Percentiles rank a stretch among this genome's conserved stretches.
These are phyloP conservation scores for Lasiommata megera DNA, from an alignment of 2,888 invertebrate species.

Conservation along the genomic window DNA sequence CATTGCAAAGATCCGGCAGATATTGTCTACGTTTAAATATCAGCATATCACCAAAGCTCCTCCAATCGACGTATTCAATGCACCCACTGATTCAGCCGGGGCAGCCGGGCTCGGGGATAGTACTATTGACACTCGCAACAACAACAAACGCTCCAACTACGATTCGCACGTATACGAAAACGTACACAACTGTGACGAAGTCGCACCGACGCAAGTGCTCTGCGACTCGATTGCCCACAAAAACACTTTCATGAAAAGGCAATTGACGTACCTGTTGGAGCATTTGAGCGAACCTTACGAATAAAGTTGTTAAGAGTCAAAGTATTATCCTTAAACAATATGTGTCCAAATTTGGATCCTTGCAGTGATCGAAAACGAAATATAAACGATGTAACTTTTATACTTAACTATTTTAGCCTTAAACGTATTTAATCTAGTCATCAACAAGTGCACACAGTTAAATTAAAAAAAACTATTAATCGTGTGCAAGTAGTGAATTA, in stretches of 20 bases:
- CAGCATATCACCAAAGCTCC: conserved; percentile 81
- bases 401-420: conserved; percentile 58
- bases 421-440: conserved; percentile 79
- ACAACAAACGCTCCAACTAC: conserved; percentile 44
- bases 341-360: conserved; percentile 76
- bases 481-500: conserved; percentile 67
- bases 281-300: conserved; percentile 85
- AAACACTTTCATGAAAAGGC: conserved; percentile 72
- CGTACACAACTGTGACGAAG: conserved; percentile 62
- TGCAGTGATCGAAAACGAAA: conserved; percentile 79
- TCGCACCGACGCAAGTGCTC: conserved; percentile 69
- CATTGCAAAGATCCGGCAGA: conserved; percentile 91
- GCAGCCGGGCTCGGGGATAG: conserved; percentile 61
- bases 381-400: conserved; percentile 70
- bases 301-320: conserved; percentile 66
- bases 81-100: conserved; percentile 58
- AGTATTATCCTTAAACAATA: conserved; percentile 74
- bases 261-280: conserved; percentile 83
- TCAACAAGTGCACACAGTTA: conserved; percentile 73
- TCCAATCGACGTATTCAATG: conserved; percentile 74
- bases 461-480: conserved; percentile 40
- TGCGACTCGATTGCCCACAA: conserved; percentile 77
- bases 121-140: conserved; percentile 66
- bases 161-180: conserved; percentile 60
- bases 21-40: conserved; percentile 87